Percentiles rank a stretch among this genome's conserved stretches.
These are phyloP conservation scores for Epirrhoe tristata DNA, from an alignment of 2,888 invertebrate species.

Conservation along the genomic window DNA sequence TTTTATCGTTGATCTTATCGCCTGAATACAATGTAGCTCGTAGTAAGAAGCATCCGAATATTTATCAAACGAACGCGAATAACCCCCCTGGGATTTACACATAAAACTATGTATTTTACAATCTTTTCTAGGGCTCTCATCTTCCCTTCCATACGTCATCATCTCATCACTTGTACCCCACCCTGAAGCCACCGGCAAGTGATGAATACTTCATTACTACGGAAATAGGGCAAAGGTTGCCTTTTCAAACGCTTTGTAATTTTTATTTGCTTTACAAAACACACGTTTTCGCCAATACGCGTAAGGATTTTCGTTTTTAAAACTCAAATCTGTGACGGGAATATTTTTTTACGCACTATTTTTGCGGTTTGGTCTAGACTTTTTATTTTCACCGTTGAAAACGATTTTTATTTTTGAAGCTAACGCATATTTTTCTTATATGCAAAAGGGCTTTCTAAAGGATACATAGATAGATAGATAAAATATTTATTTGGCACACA, in stretches of 20 bases:
- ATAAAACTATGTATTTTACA: no score
- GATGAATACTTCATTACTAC: slow-evolving; percentile 78
- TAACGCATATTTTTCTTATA: not conserved
- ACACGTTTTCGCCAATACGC: slow-evolving; percentile 40
- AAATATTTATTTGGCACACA: no score
- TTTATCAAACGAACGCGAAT: no score
- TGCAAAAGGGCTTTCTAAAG: not conserved
- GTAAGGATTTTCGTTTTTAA: slow-evolving; percentile 15
- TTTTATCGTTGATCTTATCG: no score
- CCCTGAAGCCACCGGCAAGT: slow-evolving; percentile 52
- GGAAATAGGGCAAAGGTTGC: slow-evolving; percentile 70
- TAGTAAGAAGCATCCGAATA: no score
- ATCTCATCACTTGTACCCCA: slow-evolving; percentile 24
- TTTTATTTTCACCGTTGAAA: not conserved
- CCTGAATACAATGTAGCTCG: no score
- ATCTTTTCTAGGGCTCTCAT: no score
- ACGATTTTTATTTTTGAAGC: not conserved
- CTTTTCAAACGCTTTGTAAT: slow-evolving; percentile 61
- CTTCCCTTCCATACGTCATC: not conserved
- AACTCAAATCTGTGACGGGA: slow-evolving; percentile 15
- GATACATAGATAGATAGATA: no score
- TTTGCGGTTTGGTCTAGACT: not conserved
- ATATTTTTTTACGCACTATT: slow-evolving; percentile 12
- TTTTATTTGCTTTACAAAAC: slow-evolving; percentile 61
- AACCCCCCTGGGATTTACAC: no score